phyloP scores from a whole-genome alignment of 2,797 vertebrate species.

The Sparus aurata region DNA sequence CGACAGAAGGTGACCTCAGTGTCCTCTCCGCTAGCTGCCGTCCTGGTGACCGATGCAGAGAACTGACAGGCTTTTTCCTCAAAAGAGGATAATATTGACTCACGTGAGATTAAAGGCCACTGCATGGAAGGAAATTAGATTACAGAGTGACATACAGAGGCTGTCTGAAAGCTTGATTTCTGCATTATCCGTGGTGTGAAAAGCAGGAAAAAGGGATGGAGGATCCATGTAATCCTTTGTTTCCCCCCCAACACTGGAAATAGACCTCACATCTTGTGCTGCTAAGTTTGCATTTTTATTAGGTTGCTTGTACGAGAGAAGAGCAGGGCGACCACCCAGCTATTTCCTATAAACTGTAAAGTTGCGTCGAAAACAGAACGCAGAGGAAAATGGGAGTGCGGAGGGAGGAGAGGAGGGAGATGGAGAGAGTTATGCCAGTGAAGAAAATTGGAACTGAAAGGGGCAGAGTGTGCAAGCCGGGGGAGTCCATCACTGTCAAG shows the following conservation, averaged over 20 bases:
- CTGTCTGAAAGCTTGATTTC: slow-evolving; percentile 46
- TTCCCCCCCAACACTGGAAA: slow-evolving; percentile 1
- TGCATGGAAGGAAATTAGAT: slow-evolving; percentile 56
- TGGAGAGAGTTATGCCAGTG: slow-evolving; percentile 32
- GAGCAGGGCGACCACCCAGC: background rate
- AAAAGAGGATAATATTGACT: slow-evolving; percentile 18
- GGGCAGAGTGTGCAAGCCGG: slow-evolving; percentile 31
- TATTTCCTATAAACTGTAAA: slow-evolving; percentile 7
- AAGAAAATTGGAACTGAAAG: slow-evolving; percentile 59
- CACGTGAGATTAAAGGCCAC: slow-evolving; percentile 50
- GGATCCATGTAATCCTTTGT: slow-evolving; percentile 24
- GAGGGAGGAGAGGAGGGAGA: background rate
- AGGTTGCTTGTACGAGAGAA: background rate
- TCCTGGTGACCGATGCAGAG: background rate
- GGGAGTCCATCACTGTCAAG: slow-evolving; percentile 75
- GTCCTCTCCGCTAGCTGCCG: background rate
- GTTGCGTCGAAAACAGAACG: background rate
- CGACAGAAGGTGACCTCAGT: too few species aligned
- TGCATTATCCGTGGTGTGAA: slow-evolving; percentile 37
- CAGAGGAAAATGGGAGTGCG: slow-evolving; percentile 20
- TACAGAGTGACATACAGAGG: slow-evolving; percentile 56
- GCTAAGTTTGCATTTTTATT: background rate
- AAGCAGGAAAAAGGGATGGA: slow-evolving; percentile 39
- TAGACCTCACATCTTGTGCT: background rate
- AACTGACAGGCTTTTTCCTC: background rate